Conservation (phyloP, 1,140 invertebrate genomes). For the Pseudomyrmex concolor region DNA sequence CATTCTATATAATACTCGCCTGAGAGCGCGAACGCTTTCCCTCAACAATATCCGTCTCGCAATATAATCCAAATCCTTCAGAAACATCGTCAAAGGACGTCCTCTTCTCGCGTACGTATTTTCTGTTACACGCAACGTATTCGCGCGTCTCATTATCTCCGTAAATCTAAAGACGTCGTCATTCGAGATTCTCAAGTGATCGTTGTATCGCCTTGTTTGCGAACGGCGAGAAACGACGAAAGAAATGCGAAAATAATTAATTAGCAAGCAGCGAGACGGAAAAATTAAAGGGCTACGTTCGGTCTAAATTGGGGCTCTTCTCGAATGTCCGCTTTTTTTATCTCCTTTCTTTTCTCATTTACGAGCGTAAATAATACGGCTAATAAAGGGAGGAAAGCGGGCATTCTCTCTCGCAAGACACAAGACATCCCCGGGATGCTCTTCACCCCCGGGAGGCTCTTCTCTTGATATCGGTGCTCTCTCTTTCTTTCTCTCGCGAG, state of each 20-base stretch:
- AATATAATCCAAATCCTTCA: neutral
- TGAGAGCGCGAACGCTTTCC: conserved; percentile 55
- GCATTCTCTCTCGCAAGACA: neutral
- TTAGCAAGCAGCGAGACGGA: conserved; percentile 29
- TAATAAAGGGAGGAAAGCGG: too few species aligned
- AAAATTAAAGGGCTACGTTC: conserved; percentile 53
- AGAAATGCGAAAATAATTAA: too few species aligned
- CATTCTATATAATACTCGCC: conserved; percentile 37
- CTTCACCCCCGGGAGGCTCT: neutral
- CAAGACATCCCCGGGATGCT: neutral
- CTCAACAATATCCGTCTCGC: conserved; percentile 53
- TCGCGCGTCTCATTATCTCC: too few species aligned
- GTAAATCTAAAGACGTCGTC: neutral
- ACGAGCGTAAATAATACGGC: conserved; percentile 20
- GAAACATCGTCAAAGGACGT: neutral
- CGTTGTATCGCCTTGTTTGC: too few species aligned
- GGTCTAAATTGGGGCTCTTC: conserved; percentile 48
- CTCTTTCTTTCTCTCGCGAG: neutral
- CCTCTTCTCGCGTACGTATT: neutral
- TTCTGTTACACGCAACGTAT: too few species aligned
- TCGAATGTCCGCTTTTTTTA: conserved; percentile 51
- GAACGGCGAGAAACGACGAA: neutral
- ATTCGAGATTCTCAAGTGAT: neutral
- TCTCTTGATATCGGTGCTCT: conserved; percentile 18
- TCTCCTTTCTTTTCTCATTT: conserved; percentile 17